Base-by-base conservation (phyloP, 2,797 vertebrate genomes). In the Bucorvus abyssinicus region DNA sequence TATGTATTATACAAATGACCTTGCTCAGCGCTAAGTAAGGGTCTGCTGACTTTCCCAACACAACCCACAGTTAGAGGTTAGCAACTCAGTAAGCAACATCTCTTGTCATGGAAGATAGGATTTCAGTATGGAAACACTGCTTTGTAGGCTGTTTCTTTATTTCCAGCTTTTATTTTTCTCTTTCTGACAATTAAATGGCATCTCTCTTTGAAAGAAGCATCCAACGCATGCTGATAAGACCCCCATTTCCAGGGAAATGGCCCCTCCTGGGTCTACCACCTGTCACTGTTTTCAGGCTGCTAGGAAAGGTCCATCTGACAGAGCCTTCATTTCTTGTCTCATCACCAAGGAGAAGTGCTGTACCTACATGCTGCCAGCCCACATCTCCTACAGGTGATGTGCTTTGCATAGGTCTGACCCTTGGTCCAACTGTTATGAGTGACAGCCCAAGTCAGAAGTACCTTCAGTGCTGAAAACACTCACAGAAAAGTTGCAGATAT, bases 1-100 rank as follows among this genome's bases (percentile, higher is more conserved):
- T 67, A 0, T 4, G 1, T 60, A 10, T 52, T 40, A 23, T 7
- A 91, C n/a, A 78, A 85, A 24, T 6, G 0, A 70, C 44, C 12
- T 71, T 84, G 53, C 38, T 27, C 34, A 60, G 19, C 38, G 87
- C 49, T 24, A 80, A 23, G 19, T 61, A 27, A 56, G 38, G 24
- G 12, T 45, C 81, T 86, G 21, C 17, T 77, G 65, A 32, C n/a
- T 90, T 92, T 82, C 55, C 52, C 63, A 68, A 27, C 36, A 70
- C 24, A 86, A 84, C 24, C 69, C 6, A 1, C 34, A n/a, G 27
- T 49, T 18, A 38, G 63, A 52, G 17, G n/a, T 84, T 77, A 93
- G 27, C 79, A 82, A 32, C 44, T 89, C 0, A 7, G 49, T 15
- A 74, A 91, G 40, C 27, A 52, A 29, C 3, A 3, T 70, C 40